Evolutionary conservation across 2,113 vertebrate genomes (phyloP), one percentile per base, ranked within the genome.

Genomic region (Entomyzon cyanotis): DNA sequence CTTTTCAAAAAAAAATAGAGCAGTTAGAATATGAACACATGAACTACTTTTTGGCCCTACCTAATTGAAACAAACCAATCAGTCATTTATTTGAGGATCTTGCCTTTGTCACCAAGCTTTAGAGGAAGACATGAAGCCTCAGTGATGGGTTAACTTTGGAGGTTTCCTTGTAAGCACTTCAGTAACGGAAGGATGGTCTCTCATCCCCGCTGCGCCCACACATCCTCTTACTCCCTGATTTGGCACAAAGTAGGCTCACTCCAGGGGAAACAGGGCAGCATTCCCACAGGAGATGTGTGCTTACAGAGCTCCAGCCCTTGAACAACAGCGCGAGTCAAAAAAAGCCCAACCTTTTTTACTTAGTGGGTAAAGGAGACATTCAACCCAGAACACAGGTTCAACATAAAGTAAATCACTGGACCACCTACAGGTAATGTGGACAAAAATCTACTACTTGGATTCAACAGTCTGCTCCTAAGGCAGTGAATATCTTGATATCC

Each of bases 201-300:
- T 30, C 18, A 35, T 23, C 1, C 21, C 19, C 0, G 0, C 30
- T 28, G 12, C 35, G 46, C 31, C 52, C 56, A 55, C 20, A 3
- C 1, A 13, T 5, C 9, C 28, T 71, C 35, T n/a, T 33, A 10
- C 8, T 28, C 5, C 15, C 22, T 0, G 0, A 8, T 35, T 39
- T 65, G 64, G 21, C 12, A 80, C 12, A 35, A 67, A 58, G 37
- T 7, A 25, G 50, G n/a, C 17, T 70, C 0, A 0, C 6, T 74
- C 50, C 30, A 23, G 31, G 39, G 31, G 6, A 8, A 81, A 67
- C 0, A 4, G 20, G 65, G 30, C 33, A 93, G 25, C 47, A 63
- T 14, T 14, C 4, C 28, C n/a, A 44, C 18, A 65, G 28, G 7
- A 59, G 17, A 53, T 7, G 14, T 5, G 14, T 33, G 14, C 27